A percentile compares a stretch with the other conserved stretches of the same genome.
Evolutionary conservation across 2,113 vertebrate species (phyloP).

Genomic region (Neolamprologus sp.): DNA sequence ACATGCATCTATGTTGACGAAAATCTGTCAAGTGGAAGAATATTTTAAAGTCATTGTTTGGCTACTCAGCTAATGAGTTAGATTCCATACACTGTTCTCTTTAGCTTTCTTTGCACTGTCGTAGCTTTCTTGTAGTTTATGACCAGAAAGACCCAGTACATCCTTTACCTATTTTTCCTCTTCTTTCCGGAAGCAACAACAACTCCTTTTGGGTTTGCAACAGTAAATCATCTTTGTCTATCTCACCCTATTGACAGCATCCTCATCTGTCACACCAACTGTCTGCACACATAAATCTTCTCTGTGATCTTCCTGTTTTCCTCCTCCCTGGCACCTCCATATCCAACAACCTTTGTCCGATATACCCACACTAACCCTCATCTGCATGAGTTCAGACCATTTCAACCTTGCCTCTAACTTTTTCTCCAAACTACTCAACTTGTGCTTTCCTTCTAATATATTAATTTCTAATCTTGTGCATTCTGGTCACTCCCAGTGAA

Average conservation of each 20-base stretch:
- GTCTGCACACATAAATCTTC: background rate
- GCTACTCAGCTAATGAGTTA: background rate
- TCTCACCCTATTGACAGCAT: background rate
- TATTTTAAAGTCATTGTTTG: background rate
- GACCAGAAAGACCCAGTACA: background rate
- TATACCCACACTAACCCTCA: background rate
- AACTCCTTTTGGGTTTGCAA: background rate
- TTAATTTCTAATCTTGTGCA: background rate
- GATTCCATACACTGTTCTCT: background rate
- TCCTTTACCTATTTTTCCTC: background rate
- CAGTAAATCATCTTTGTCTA: background rate
- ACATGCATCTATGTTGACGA: background rate
- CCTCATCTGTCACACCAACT: background rate
- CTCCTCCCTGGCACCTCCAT: background rate
- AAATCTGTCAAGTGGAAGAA: background rate
- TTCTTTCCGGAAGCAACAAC: background rate
- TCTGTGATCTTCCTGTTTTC: background rate
- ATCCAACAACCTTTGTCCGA: background rate
- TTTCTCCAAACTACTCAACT: background rate
- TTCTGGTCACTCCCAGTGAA: background rate
- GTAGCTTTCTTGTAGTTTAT: background rate
- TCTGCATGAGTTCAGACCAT: background rate
- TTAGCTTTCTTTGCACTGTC: background rate
- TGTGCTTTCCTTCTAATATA: background rate
- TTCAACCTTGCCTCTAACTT: background rate